Evolutionary conservation across 2,113 vertebrate genomes (phyloP).

Genomic region (Pelecanoides urinatrix): DNA sequence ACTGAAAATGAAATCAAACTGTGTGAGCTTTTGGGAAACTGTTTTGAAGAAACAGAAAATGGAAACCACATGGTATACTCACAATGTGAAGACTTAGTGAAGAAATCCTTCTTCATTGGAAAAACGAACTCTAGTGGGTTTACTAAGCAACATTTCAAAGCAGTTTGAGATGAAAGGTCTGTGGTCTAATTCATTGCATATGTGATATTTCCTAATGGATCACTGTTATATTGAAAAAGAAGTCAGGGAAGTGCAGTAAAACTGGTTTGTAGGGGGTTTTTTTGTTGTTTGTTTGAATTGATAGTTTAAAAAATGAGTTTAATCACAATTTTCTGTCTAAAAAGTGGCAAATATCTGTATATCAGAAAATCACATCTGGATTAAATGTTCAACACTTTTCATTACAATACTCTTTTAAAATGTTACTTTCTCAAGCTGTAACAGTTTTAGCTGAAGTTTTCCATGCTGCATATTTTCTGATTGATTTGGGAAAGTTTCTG

Average conservation of each 20-base stretch:
- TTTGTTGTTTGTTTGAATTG: not conserved
- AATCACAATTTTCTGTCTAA: not conserved
- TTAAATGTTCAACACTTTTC: not conserved
- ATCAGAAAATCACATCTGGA: not conserved
- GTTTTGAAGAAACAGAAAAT: constrained; percentile 13
- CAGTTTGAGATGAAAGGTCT: constrained; percentile 40
- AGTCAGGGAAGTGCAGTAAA: not conserved
- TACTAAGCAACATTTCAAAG: constrained; percentile 42
- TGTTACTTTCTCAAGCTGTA: not conserved
- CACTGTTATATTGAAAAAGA: not conserved
- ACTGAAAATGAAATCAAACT: not conserved
- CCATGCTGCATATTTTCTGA: not conserved
- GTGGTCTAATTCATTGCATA: constrained; percentile 41
- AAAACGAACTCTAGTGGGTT: constrained; percentile 11
- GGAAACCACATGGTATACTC: constrained; percentile 13
- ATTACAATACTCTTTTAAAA: not conserved
- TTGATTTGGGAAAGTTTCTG: not conserved
- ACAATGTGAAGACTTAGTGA: not conserved
- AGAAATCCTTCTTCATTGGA: constrained; percentile 13
- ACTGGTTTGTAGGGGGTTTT: too few relatives aligned
- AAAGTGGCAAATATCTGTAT: not conserved
- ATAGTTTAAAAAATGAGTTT: not conserved
- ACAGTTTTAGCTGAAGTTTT: not conserved
- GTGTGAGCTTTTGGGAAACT: not conserved
- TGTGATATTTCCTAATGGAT: constrained; percentile 42